Base-by-base conservation (phyloP, 2,113 vertebrate species). In the Oceanites oceanicus region DNA sequence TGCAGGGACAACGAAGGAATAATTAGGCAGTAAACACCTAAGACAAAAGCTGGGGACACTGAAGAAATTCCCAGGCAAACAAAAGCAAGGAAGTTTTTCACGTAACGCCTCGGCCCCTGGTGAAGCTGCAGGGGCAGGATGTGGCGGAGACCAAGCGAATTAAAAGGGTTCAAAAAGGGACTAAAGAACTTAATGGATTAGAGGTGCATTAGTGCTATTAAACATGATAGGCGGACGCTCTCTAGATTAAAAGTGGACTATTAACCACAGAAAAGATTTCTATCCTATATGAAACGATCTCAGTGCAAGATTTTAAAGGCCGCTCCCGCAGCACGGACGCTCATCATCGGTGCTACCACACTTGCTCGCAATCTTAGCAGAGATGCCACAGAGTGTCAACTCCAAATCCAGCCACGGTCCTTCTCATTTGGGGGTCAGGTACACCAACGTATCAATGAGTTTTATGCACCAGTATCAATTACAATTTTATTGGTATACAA, bases 241-340 rank as follows among this genome's bases (percentile, higher is more conserved):
- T 26, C 29, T 25, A 20, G 74, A 80, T 85, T 85, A 34, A 61
- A 91, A 84, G 38, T 13, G 53, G 66, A 25, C 44, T 67, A 29
- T 56, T 40, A 77, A 73, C 32, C 59, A 56, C 44, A 26, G 38
- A 22, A 76, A 58, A 73, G 42, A 70, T 72, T 52, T 45, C 52
- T 26, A 29, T 3, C 10, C 45, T 9, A 3, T 1, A 1, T 4
- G 25, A 59, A 79, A 65, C 0, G 0, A 75, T 45, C 29, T 9
- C 18, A 6, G 2, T 1, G 13, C 9, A 10, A 40, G 45, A 25
- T 66, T 50, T 67, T 27, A 21, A n/a, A 73, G 34, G 66, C 53
- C 1, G 1, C 34, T 49, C 44, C 30, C 2, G 4, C 2, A 2
- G 4, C 17, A 25, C 5, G 3, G 1, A 1, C 0, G 6, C 63